Conservation (phyloP, 2,797 vertebrate genomes). For the Synaphobranchus kaupii region DNA sequence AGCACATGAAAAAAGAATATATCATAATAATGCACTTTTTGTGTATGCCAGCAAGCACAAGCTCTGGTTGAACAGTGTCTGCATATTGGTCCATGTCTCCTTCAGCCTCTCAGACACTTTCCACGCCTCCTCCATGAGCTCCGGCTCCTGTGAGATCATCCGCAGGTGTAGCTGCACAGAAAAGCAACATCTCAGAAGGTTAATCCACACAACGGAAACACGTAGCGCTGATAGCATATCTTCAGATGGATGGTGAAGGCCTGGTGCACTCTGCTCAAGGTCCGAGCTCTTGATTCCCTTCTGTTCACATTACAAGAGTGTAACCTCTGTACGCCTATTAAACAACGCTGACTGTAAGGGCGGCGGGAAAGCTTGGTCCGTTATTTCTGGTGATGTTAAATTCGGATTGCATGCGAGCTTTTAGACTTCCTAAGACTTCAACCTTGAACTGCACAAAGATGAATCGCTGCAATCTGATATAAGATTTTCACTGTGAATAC, state of each 20-base stretch:
- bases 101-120: slow-evolving; percentile 74
- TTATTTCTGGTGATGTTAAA: background rate
- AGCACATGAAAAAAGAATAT: background rate
- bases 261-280: background rate
- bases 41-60: slow-evolving; percentile 88
- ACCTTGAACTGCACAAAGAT: background rate
- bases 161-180: slow-evolving; percentile 82
- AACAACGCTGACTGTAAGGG: background rate
- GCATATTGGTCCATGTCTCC: slow-evolving; percentile 82
- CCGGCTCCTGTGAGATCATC: slow-evolving; percentile 75
- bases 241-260: background rate
- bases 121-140: slow-evolving; percentile 74
- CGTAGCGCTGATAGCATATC: background rate
- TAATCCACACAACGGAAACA: background rate
- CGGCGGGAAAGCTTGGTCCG: background rate
- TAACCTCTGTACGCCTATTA: background rate
- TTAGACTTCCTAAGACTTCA: background rate
- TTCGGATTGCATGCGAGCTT: background rate
- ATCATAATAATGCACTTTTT: slow-evolving; percentile 89
- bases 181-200: background rate
- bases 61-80: slow-evolving; percentile 82
- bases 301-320: background rate
- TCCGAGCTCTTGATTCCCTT: background rate
- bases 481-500: background rate
- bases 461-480: background rate